Evolutionary conservation across 2,888 invertebrate species (phyloP), one percentile per base, ranked within the genome.

Genomic region (Epirrhoe alternata): DNA sequence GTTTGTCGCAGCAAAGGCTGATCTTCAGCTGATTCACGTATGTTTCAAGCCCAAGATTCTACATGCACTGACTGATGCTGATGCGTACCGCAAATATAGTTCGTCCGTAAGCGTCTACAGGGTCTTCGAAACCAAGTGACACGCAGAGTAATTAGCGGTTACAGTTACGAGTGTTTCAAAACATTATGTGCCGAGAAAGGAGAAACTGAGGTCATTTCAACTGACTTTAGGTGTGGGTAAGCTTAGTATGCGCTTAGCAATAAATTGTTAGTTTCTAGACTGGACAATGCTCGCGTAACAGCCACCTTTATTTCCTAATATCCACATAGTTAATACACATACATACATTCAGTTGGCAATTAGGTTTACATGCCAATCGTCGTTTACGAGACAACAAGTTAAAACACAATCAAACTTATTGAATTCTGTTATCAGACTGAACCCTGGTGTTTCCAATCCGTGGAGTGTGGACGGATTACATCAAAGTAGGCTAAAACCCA

Each of bases 141-240:
- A 42, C 38, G 38, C 38, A 42, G 35, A 12, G 38, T 14, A 45
- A 45, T 53, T 53, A 35, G 38, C 16, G 54, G 54, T 17, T 54
- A 33, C 54, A 12, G 8, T 31, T 8, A 35, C 17, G 16, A 35
- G 16, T 17, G 35, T 55, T 55, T 38, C 38, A 12, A 55, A 33
- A 55, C 54, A 8, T 38, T 55, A 12, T 55, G 54, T 24, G 33
- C 33, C 53, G 53, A 17, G 54, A 55, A 55, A 42, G 17, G 38
- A 55, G 42, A 55, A 42, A 42, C 54, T 42, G 16, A 12, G 38
- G 54, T 38, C 54, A 16, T 35, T 54, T 17, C 17, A 47, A 14
- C 47, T 14, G 14, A 14, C 14, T 5, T 47, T 45, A 45, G 14
- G n/a, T n/a, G n/a, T n/a, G n/a, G n/a, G 24, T 24, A 12, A 47